Evolutionary conservation across 2,888 invertebrate genomes (phyloP), one percentile per base, ranked within the genome.

Genomic region (Rhamnusium bicolor): DNA sequence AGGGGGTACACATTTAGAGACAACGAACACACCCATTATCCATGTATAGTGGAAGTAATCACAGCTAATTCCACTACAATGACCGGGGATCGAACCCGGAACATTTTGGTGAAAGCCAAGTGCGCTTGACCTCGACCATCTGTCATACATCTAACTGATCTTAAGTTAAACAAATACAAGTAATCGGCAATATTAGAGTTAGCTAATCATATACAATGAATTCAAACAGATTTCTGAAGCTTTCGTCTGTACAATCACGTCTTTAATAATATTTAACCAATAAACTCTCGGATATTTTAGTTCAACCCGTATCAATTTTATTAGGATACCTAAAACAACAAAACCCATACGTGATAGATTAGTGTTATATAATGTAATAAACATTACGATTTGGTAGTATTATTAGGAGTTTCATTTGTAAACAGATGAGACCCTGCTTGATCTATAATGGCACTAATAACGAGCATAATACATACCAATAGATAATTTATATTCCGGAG

Each of bases 281-380:
- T 29, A 7, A 29, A 58, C 32, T 58, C 8, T 32, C 29, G 5
- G 0, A 29, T 16, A 29, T 58, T 58, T 58, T 32, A 58, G 32
- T 29, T 24, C 10, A 16, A 58, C 27, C 58, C 32, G 12, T 7
- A 18, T 58, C 32, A 58, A 32, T 32, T 14, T 58, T 58, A 32
- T 32, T 58, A 16, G 24, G 24, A 5, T 14, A 16, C 32, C 58
- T 58, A 58, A 58, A 29, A 29, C 58, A 58, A 58, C 58, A 58
- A 14, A 32, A 12, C 58, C 58, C 58, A 58, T 58, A 58, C 58
- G 58, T 58, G 58, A 58, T 32, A 58, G 29, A 58, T 58, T 58
- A 29, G 32, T 58, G 58, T 58, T 58, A 16, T 58, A 58, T 58
- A 29, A n/a, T n/a, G 29, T 58, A 58, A 58, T 58, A 58, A 58